phyloP scores from a whole-genome alignment of 2,113 vertebrate genomes.

The Vireo altiloquus region DNA sequence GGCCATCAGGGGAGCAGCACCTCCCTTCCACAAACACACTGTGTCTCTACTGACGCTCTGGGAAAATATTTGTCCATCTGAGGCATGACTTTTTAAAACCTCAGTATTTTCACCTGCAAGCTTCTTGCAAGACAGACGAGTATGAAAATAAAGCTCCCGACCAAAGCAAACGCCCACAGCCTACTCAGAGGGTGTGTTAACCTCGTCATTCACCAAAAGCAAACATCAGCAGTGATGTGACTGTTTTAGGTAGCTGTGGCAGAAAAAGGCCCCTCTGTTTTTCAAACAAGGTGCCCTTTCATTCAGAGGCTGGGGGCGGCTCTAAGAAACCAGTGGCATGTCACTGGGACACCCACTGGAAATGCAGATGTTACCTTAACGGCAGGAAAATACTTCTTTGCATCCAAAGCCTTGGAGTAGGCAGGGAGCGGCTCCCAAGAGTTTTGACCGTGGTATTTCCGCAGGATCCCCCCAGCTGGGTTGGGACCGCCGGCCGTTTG shows the following conservation, averaged over 20 bases:
- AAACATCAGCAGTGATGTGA: not conserved
- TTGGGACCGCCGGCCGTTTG: not conserved
- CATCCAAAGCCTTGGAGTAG: not conserved
- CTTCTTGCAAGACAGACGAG: not conserved
- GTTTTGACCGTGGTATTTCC: not conserved
- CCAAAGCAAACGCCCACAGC: not conserved
- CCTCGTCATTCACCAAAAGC: not conserved
- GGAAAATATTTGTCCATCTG: not conserved
- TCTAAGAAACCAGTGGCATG: not conserved
- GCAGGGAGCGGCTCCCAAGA: not conserved
- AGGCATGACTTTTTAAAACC: not conserved
- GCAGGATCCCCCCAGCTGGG: not conserved
- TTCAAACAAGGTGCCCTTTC: conserved; percentile 50
- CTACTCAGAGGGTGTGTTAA: not conserved
- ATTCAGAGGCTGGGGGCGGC: not conserved
- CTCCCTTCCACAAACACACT: not conserved
- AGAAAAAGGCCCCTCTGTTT: conserved; percentile 34
- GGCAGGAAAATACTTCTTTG: not conserved
- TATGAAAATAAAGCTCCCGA: not conserved
- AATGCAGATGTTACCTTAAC: not conserved
- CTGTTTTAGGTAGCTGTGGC: not conserved
- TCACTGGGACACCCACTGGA: not conserved
- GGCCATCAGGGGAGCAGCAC: not conserved
- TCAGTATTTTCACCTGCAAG: not conserved
- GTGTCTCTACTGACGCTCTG: not conserved